Base-by-base conservation (phyloP, 2,888 invertebrate genomes). In the Lepidochrysops patricia region DNA sequence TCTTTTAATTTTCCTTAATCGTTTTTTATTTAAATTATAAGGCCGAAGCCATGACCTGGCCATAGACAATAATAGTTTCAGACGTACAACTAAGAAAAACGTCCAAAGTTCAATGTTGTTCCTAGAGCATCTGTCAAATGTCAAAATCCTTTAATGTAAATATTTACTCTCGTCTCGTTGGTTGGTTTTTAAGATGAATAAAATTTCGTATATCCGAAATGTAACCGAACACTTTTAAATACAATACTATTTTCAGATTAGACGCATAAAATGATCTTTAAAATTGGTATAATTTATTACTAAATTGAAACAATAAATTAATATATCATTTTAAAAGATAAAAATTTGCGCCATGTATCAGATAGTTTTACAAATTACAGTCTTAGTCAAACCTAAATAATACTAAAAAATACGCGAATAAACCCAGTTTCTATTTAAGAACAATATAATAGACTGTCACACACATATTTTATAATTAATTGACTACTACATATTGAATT, bases 231-330 rank as follows among this genome's bases (percentile, higher is more conserved):
- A 19, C 43, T 43, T 43, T 19, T 43, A 23, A 43, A 43, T 23
- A 43, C 43, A 43, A 43, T 43, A 43, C 43, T 43, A 43, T 43
- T 43, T 43, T 43, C 43, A 43, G 43, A 43, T 12, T 19, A 43
- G 9, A 13, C 15, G 12, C 43, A 19, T 43, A 13, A 3, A 9
- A 9, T n/a, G 19, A 9, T 43, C 9, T 43, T 23, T 9, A 43
- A 43, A 43, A 12, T 7, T 43, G 1, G 9, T 43, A 2, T 43
- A 43, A 9, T 43, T 43, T 29, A 9, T 29, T 1, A 29, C 6
- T 29, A 29, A 9, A 9, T 29, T 7, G 9, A 7, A 29, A 29
- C 7, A 29, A 5, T 29, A 7, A 7, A 7, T 9, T 9, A 29
- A 9, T 9, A 9, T 43, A 43, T 23, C 3, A 43, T 9, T 43